Percentiles rank a stretch among this genome's conserved stretches.
Conservation (phyloP, 2,113 vertebrate species). For the Albula goreensis region DNA sequence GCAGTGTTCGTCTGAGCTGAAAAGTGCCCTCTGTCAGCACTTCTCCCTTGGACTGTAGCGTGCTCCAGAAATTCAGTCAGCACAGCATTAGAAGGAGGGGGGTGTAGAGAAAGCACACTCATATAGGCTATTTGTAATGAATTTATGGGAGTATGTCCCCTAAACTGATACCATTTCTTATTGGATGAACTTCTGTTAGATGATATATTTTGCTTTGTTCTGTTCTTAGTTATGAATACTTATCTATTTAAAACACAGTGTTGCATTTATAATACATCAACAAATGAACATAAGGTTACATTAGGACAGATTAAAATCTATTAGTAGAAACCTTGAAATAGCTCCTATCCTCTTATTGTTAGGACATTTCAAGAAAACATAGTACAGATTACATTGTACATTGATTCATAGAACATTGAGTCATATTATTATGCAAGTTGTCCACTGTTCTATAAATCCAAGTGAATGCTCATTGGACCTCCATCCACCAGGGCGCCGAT, state of each 20-base stretch:
- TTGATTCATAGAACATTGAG: neutral
- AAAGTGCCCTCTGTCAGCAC: neutral
- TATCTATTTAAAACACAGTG: too few species aligned
- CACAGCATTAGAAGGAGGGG: neutral
- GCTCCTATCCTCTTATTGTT: neutral
- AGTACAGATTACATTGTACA: neutral
- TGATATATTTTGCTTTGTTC: neutral
- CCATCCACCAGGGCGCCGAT: conserved; percentile 81
- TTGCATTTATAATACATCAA: too few species aligned
- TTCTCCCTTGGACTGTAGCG: neutral
- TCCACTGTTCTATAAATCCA: too few species aligned
- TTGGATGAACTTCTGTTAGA: neutral
- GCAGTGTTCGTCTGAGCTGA: neutral
- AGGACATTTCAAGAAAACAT: neutral
- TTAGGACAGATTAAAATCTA: too few species aligned
- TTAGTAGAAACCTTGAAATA: neutral
- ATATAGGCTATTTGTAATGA: too few species aligned
- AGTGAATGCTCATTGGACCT: neutral
- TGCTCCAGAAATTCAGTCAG: neutral
- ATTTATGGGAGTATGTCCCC: too few species aligned
- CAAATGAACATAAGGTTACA: too few species aligned
- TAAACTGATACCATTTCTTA: neutral
- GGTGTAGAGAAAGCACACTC: neutral
- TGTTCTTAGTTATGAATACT: neutral
- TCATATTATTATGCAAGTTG: neutral